Percentiles rank a stretch among this genome's conserved stretches.
These are phyloP conservation scores for roundworm (Caenorhabditis elegans) DNA, from an alignment of 1,140 invertebrate species.

Conservation along the genomic window DNA sequence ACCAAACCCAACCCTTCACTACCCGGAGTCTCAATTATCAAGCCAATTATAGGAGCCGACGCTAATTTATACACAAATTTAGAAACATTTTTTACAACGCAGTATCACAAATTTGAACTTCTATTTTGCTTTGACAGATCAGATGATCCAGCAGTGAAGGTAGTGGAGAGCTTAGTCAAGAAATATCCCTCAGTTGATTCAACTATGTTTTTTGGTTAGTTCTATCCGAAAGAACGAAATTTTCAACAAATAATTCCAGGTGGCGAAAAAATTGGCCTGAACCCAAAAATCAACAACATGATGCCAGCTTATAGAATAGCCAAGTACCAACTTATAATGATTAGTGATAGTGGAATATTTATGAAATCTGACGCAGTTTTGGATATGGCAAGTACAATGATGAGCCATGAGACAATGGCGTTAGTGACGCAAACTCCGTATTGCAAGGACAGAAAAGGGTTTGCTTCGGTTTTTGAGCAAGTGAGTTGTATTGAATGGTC, in stretches of 20 bases:
- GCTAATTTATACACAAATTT: conserved; percentile 88
- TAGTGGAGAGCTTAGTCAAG: conserved; percentile 82
- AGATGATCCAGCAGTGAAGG: conserved; percentile 83
- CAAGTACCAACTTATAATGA: conserved; percentile 84
- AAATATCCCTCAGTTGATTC: conserved; percentile 87
- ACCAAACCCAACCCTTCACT: background rate
- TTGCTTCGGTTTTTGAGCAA: conserved; percentile 91
- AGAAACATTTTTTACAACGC: conserved; percentile 92
- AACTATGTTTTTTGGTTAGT: conserved; percentile 78
- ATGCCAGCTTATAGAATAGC: conserved; percentile 86
- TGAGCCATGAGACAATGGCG: conserved; percentile 77
- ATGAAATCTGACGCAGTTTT: conserved; percentile 91
- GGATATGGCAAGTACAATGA: conserved; percentile 91
- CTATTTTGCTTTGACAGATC: conserved; percentile 93
- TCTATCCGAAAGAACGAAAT: too few species aligned
- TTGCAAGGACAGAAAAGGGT: conserved; percentile 85
- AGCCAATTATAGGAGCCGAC: conserved; percentile 91
- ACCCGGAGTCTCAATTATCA: conserved; percentile 89
- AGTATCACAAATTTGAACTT: conserved; percentile 84
- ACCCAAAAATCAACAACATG: conserved; percentile 99
- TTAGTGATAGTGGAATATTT: conserved; percentile 83
- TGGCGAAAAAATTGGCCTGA: conserved; percentile 82
- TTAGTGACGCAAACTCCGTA: conserved; percentile 98
- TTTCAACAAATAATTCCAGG: conserved; percentile 68
- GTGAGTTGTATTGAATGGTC: conserved; percentile 66